Conservation (phyloP, 2,888 invertebrate genomes). For the Melipona bicolor region DNA sequence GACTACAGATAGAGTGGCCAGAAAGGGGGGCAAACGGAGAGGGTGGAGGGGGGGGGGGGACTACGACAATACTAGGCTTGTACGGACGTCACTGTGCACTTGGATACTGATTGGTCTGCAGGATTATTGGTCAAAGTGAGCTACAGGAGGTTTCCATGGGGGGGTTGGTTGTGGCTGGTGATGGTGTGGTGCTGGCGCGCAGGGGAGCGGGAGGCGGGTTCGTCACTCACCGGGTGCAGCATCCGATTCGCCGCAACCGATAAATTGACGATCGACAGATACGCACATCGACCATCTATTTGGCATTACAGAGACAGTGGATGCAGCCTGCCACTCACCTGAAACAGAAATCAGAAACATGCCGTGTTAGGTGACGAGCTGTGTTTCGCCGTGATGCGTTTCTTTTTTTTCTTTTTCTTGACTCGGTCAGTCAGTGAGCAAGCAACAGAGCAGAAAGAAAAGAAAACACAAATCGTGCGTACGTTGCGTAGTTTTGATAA, state of each 20-base stretch:
- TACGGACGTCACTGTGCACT: slow-evolving; percentile 66
- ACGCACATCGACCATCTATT: slow-evolving; percentile 84
- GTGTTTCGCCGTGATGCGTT: not conserved
- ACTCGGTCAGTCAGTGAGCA: not conserved
- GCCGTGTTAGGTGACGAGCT: slow-evolving; percentile 41
- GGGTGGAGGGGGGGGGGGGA: slow-evolving; percentile 7
- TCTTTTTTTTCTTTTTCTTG: not conserved
- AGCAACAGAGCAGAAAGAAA: not conserved
- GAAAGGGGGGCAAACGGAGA: not conserved
- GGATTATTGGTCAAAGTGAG: slow-evolving; percentile 79
- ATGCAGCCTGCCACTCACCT: slow-evolving; percentile 84
- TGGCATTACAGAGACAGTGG: slow-evolving; percentile 84
- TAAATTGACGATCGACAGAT: slow-evolving; percentile 83
- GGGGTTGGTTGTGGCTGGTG: slow-evolving; percentile 17
- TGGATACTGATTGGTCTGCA: slow-evolving; percentile 78
- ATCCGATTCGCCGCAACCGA: slow-evolving; percentile 84
- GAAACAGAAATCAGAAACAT: slow-evolving; percentile 77
- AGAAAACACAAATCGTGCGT: not conserved
- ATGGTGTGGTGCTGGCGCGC: slow-evolving; percentile 43
- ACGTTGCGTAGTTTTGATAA: not conserved
- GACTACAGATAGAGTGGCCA: slow-evolving; percentile 68
- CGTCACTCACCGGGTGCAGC: slow-evolving; percentile 84
- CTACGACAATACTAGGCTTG: slow-evolving; percentile 72
- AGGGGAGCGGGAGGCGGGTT: slow-evolving; percentile 69
- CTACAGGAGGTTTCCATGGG: slow-evolving; percentile 73